Evolutionary conservation across 2,797 vertebrate species (phyloP), one percentile per base, ranked within the genome.

Genomic region (Catostomus latipinnis): DNA sequence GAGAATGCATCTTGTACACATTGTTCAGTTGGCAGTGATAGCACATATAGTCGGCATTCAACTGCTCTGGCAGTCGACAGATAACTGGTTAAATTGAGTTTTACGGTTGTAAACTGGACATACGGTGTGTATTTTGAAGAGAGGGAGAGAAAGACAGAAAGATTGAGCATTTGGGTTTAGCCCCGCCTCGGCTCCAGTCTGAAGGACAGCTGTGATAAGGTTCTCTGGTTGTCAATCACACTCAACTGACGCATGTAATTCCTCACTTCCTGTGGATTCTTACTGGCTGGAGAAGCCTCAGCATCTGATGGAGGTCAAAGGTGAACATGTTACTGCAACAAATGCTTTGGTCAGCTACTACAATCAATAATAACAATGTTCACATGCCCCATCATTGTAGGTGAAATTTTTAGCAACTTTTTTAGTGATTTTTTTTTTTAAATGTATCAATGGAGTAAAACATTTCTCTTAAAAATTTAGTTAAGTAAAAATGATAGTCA

Each of bases 201-300:
- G 90, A 98, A 96, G 85, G 98, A 99, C 91, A 98, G 95, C 93
- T 99, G 97, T 11, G 97, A 98, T 91, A 99, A 94, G 82, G 94
- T 97, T 92, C 97, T 96, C 96, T 99, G 98, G 95, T 98, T 99
- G 95, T 99, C 97, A 87, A 99, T 94, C 94, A 99, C 97, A 71
- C 94, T 95, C 90, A 99, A 96, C 93, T 98, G 97, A 85, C 98
- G 95, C 18, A 99, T 96, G 18, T 99, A 99, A 87, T 91, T 95
- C 82, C 96, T 95, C 57, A 99, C 96, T 85, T 99, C 98, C 52
- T 96, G 96, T 88, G 98, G 97, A 85, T 97, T 98, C 93, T 99
- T 99, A 90, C 96, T 98, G 83, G 96, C 93, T 71, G 96, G 95
- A 73, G 96, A 97, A 81, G 96, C 93, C 12, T 99, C 98, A 0